These are phyloP conservation scores for Cavia aperea DNA, from an alignment of 2,113 vertebrate species.

Conservation along the genomic window DNA sequence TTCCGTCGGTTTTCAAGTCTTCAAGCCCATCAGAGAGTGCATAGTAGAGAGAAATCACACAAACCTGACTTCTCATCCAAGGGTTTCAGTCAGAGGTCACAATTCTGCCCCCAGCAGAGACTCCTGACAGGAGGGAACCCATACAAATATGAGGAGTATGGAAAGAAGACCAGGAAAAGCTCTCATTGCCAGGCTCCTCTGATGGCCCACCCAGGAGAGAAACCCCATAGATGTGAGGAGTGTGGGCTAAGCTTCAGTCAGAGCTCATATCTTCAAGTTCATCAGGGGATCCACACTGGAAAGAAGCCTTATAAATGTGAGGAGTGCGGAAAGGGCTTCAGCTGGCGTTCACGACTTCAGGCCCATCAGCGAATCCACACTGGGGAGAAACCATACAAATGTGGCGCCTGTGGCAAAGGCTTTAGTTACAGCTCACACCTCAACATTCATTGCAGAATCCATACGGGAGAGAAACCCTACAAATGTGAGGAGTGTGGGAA, in stretches of 20 bases:
- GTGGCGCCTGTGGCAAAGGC: not conserved
- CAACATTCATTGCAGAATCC: not conserved
- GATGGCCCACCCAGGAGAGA: conserved; percentile 16
- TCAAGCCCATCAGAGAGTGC: conserved; percentile 61
- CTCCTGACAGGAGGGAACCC: conserved; percentile 34
- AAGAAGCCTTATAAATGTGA: conserved; percentile 55
- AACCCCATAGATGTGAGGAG: conserved; percentile 50
- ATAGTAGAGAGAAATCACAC: conserved; percentile 34
- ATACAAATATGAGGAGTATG: conserved; percentile 23
- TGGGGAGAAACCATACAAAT: not conserved
- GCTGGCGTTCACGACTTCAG: conserved; percentile 61
- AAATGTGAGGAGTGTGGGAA: conserved; percentile 55
- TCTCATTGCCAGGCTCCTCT: conserved; percentile 28
- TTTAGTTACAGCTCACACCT: not conserved
- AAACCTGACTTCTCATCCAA: not conserved
- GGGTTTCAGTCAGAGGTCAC: conserved; percentile 42
- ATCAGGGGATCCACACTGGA: conserved; percentile 51
- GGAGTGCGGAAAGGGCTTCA: conserved; percentile 67
- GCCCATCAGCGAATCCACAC: not conserved
- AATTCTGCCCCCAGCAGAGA: conserved; percentile 32
- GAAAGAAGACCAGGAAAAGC: conserved; percentile 19
- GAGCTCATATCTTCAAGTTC: conserved; percentile 59
- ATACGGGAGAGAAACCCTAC: conserved; percentile 39
- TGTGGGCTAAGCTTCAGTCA: conserved; percentile 48
- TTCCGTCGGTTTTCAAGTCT: conserved; percentile 56